phyloP scores from a whole-genome alignment of 2,888 invertebrate species.

The Drepanosiphum platanoidis region DNA sequence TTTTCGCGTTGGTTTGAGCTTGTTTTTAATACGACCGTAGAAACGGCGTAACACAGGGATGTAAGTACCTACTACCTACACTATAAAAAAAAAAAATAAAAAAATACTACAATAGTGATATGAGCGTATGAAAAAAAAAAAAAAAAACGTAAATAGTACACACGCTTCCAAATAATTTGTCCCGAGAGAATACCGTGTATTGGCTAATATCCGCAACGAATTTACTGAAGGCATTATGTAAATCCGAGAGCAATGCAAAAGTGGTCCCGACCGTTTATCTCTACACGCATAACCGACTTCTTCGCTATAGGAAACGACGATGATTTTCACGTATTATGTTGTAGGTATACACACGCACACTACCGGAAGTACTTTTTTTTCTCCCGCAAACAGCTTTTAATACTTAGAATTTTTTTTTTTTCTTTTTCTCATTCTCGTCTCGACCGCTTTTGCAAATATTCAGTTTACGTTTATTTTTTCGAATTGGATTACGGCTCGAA shows the following conservation, averaged over 20 bases:
- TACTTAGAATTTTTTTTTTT: background rate
- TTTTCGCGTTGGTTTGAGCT: no score
- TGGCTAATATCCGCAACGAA: constrained; percentile 21
- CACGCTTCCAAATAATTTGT: background rate
- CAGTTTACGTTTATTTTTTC: no score
- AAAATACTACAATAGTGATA: no score
- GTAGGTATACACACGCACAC: no score
- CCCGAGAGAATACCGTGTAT: background rate
- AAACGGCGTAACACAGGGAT: no score
- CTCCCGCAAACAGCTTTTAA: background rate
- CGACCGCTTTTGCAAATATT: background rate
- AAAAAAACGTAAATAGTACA: background rate
- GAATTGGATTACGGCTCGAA: background rate
- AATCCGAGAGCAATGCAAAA: constrained; percentile 4
- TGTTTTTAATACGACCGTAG: no score
- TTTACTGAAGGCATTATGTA: constrained; percentile 34
- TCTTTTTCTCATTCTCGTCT: no score
- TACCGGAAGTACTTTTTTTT: background rate
- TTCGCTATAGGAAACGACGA: background rate
- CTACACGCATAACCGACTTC: background rate
- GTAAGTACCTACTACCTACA: no score
- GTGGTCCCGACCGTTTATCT: constrained; percentile 4
- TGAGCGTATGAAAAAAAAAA: background rate
- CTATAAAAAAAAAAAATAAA: no score
- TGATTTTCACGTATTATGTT: background rate